These are phyloP conservation scores for Dryococelus australis DNA, from an alignment of 2,888 invertebrate genomes.

Conservation along the genomic window DNA sequence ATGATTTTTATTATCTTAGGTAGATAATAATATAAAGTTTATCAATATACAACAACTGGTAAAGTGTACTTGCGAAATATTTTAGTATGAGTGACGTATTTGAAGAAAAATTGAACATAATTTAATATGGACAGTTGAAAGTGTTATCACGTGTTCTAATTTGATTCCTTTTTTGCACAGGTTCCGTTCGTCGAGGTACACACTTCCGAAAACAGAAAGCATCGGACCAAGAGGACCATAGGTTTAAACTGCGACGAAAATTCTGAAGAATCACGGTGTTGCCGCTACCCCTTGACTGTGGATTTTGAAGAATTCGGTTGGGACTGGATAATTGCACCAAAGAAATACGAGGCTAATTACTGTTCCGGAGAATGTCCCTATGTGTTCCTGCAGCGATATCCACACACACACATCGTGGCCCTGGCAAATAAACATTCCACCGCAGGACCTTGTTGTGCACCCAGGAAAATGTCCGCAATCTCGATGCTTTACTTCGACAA, in stretches of 20 bases:
- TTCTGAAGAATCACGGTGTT: constrained; percentile 84
- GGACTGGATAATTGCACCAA: constrained; percentile 98
- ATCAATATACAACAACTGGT: too few relatives aligned
- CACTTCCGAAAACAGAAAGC: constrained; percentile 64
- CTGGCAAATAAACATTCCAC: constrained; percentile 78
- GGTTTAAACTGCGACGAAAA: constrained; percentile 86
- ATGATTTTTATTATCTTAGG: too few relatives aligned
- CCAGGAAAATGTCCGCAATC: constrained; percentile 85
- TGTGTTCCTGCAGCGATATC: constrained; percentile 84
- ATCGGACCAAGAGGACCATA: constrained; percentile 77
- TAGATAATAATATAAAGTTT: too few relatives aligned
- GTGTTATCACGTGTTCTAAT: too few relatives aligned
- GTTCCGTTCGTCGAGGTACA: constrained; percentile 68
- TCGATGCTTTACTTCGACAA: constrained; percentile 93
- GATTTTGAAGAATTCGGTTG: constrained; percentile 96
- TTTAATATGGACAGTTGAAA: too few relatives aligned
- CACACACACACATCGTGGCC: constrained; percentile 88
- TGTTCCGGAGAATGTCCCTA: constrained; percentile 95
- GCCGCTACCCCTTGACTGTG: constrained; percentile 91
- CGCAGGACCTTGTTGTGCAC: constrained; percentile 92
- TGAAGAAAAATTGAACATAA: too few relatives aligned
- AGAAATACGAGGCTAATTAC: constrained; percentile 93
- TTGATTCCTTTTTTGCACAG: constrained; percentile 52
- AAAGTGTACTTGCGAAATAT: too few relatives aligned
- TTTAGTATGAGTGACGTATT: too few relatives aligned